Base-by-base conservation (phyloP, 2,888 invertebrate species). In the Drosophila ochracea region DNA sequence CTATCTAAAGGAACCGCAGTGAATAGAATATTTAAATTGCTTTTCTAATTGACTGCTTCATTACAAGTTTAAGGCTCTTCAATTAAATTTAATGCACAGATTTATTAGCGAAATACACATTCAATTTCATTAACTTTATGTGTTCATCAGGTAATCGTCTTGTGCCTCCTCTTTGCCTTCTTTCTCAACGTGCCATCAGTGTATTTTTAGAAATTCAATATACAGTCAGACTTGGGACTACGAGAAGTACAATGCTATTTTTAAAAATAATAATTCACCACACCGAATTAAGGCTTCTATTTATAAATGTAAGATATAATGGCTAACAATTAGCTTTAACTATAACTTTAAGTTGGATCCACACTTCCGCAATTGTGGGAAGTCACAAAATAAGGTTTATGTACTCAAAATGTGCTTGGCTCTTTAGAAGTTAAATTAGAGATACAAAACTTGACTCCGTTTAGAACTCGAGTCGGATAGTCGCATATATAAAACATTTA, bases 231-330 rank as follows among this genome's bases (percentile, higher is more conserved):
- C 21, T 21, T 13, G 30, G 57, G 61, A 21, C 47, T 60, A 60
- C 47, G 37, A 49, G 41, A 37, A 53, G 49, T 25, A 53, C 25
- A 62, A 49, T 57, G 55, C 82, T 82, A 82, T 79, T 79, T 79
- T 82, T 73, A 78, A 64, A 65, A 63, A 54, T 47, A 78, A 78
- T 82, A 78, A 81, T 79, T 68, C 78, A 67, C 63, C 73, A 67
- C 73, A 64, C 58, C 47, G 63, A 68, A 73, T 82, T 73, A 81
- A 72, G 63, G 57, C 53, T 67, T 77, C 68, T 80, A 89, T 89
- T 83, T 76, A 83, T 83, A 83, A 83, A 86, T 83, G 82, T 81
- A 83, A 83, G 65, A 68, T 55, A 74, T 83, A 82, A 89, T 84
- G 72, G 76, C 73, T 54, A 67, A 58, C 88, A 84, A 84, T 84